phyloP scores from a whole-genome alignment of 2,888 invertebrate genomes.

The Lasius platythorax region DNA sequence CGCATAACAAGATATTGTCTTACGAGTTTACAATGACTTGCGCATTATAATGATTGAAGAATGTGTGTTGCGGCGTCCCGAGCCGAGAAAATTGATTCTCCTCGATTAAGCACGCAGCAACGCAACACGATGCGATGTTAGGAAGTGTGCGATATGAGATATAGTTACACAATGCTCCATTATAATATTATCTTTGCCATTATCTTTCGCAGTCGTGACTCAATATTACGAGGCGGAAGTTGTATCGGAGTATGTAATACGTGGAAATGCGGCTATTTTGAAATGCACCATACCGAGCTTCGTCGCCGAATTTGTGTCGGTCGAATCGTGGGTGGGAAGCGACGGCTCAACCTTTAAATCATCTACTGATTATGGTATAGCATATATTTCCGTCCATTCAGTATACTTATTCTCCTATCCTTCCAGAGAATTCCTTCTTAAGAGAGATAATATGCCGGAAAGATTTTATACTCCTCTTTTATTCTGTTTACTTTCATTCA shows the following conservation, averaged over 20 bases:
- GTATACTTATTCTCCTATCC: constrained; percentile 17
- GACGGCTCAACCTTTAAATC: constrained; percentile 91
- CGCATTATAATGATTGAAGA: neutral
- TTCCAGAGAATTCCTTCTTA: neutral
- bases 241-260: constrained; percentile 95
- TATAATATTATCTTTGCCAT: constrained; percentile 27
- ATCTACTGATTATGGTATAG: constrained; percentile 91
- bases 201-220: constrained; percentile 90
- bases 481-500: neutral
- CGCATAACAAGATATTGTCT: neutral
- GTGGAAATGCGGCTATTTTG: constrained; percentile 94
- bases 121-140: neutral
- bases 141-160: neutral
- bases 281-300: constrained; percentile 97
- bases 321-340: constrained; percentile 92
- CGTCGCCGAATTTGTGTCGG: constrained; percentile 96
- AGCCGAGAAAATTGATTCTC: constrained; percentile 32
- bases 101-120: constrained; percentile 38
- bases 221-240: constrained; percentile 97
- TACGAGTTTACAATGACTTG: neutral
- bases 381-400: constrained; percentile 57
- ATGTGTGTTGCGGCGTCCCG: constrained; percentile 13
- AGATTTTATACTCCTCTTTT: neutral
- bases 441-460: constrained; percentile 5
- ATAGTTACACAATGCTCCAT: constrained; percentile 27